Conservation (phyloP, 2,797 vertebrate species). For the Anisognathus igniventris region DNA sequence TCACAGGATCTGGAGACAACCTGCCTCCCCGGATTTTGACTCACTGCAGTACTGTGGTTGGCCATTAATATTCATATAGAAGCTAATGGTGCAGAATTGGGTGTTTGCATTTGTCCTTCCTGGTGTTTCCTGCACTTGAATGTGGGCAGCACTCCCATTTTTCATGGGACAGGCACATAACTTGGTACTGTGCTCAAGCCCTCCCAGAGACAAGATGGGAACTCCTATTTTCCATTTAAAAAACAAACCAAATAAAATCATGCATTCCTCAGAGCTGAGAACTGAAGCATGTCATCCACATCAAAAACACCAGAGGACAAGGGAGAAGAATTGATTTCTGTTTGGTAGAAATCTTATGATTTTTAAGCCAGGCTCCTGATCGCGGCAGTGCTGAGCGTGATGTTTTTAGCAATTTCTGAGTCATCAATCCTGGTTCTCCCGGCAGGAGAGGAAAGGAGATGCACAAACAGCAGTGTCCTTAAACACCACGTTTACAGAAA, state of each 20-base stretch:
- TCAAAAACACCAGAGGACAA: not conserved
- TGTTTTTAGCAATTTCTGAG: conserved; percentile 64
- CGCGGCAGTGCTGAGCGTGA: conserved; percentile 35
- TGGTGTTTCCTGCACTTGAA: not conserved
- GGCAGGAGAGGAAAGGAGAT: not conserved
- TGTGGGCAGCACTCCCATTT: not conserved
- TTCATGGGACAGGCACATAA: not conserved
- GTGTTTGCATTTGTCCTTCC: conserved; percentile 22
- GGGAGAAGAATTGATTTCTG: conserved; percentile 13
- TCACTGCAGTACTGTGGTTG: not conserved
- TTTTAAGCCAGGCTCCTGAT: conserved; percentile 24
- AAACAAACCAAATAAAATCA: not conserved
- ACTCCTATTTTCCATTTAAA: not conserved
- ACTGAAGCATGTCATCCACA: not conserved
- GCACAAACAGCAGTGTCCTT: not conserved
- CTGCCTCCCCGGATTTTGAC: not conserved
- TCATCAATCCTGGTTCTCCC: conserved; percentile 48
- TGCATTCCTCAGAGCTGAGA: not conserved
- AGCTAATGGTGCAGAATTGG: conserved; percentile 21
- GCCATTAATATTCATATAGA: conserved; percentile 40
- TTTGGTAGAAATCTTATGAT: conserved; percentile 46
- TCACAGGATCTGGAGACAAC: conserved; percentile 15
- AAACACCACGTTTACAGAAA: not conserved
- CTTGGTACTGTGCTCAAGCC: not conserved
- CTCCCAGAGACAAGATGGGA: not conserved